Conservation (phyloP, 2,113 vertebrate genomes). For the Corythaixoides concolor region DNA sequence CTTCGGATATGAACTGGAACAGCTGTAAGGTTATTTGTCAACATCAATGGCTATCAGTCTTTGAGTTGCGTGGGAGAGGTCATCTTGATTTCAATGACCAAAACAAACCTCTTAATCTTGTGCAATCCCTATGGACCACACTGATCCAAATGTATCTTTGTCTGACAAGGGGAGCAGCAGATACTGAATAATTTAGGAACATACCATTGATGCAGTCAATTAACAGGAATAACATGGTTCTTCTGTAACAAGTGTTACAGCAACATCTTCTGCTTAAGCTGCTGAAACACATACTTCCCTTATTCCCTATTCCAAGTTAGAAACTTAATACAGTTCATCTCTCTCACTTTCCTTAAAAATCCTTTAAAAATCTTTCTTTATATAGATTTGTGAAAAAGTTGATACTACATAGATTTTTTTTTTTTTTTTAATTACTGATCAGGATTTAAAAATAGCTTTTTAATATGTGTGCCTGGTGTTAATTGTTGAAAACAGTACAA, state of each 20-base stretch:
- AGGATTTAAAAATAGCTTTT: neutral
- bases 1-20: neutral
- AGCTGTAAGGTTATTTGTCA: neutral
- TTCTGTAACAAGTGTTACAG: neutral
- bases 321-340: neutral
- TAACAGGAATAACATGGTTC: neutral
- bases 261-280: neutral
- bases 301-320: neutral
- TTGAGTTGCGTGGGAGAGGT: neutral
- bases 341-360: neutral
- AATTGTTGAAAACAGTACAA: neutral
- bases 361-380: neutral
- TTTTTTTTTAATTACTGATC: neutral
- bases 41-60: neutral
- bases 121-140: neutral
- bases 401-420: fast-evolving
- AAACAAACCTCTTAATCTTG: neutral
- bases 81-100: neutral
- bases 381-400: neutral
- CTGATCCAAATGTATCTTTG: neutral
- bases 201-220: neutral
- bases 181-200: neutral
- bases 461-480: neutral
- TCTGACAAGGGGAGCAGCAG: neutral
- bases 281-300: neutral